Evolutionary conservation across 2,888 invertebrate species (phyloP).

Genomic region (Copidosoma aretas): DNA sequence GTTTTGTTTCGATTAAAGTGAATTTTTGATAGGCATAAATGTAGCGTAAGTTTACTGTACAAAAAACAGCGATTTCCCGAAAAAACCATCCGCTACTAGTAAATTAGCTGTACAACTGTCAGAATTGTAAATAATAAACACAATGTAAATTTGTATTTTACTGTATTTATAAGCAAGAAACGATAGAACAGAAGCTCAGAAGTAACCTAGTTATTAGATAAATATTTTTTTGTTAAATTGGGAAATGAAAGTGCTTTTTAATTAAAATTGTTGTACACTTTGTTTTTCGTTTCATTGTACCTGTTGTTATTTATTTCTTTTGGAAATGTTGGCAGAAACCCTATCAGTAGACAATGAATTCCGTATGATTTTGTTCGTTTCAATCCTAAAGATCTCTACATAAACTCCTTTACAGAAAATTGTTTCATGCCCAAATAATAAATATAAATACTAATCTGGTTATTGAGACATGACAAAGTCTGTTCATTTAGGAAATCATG

Average conservation of each 20-base stretch:
- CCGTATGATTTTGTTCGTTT: too few species aligned
- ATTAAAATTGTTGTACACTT: constrained; percentile 24
- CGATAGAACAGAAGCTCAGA: constrained; percentile 13
- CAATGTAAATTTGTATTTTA: constrained; percentile 35
- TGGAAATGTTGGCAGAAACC: too few species aligned
- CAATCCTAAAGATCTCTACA: too few species aligned
- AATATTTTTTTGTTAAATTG: constrained; percentile 40
- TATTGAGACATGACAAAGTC: too few species aligned
- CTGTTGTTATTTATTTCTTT: too few species aligned
- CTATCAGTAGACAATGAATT: too few species aligned
- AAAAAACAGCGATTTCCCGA: constrained; percentile 30
- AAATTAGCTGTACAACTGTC: constrained; percentile 28
- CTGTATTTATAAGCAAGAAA: constrained; percentile 1
- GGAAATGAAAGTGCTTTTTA: constrained; percentile 37
- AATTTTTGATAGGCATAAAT: constrained; percentile 1
- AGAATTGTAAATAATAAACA: constrained; percentile 33
- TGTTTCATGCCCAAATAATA: too few species aligned
- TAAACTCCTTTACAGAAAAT: too few species aligned
- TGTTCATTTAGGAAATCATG: too few species aligned
- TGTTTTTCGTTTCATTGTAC: constrained; percentile 20
- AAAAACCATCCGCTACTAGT: constrained; percentile 19
- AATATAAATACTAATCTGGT: too few species aligned
- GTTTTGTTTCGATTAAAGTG: not conserved
- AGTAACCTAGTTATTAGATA: constrained; percentile 19
- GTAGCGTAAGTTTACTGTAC: constrained; percentile 21